Evolutionary conservation across 2,113 vertebrate species (phyloP).

Genomic region (Ranitomeya imitator): DNA sequence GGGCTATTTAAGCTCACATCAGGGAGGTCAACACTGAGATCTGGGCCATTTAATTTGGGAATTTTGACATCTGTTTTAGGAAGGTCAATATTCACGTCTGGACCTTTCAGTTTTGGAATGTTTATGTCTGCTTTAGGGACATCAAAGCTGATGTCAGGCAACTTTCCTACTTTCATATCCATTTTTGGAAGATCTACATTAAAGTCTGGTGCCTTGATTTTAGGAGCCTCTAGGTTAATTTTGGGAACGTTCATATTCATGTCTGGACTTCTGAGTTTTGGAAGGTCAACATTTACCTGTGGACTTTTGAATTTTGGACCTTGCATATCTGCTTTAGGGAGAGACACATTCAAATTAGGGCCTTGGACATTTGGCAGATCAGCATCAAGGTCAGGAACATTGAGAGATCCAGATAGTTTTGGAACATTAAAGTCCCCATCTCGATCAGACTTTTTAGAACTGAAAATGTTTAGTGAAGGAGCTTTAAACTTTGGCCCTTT

Average conservation of each 20-base stretch:
- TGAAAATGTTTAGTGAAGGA: conserved; percentile 34
- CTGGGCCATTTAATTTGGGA: conserved; percentile 26
- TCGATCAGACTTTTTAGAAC: conserved; percentile 26
- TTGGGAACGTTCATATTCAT: conserved; percentile 34
- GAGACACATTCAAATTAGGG: neutral
- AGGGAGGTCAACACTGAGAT: neutral
- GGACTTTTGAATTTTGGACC: conserved; percentile 32
- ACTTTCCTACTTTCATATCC: conserved; percentile 6
- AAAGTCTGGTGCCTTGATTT: conserved; percentile 20
- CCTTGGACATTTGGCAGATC: conserved; percentile 7
- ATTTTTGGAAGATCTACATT: conserved; percentile 49
- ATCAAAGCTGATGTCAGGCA: conserved; percentile 20
- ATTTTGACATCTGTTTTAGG: neutral
- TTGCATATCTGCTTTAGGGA: conserved; percentile 35
- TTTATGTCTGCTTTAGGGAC: conserved; percentile 19
- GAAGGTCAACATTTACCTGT: conserved; percentile 16
- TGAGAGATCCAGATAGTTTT: neutral
- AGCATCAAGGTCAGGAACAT: conserved; percentile 14
- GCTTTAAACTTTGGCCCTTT: conserved; percentile 34
- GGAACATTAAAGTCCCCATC: neutral
- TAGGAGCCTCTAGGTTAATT: neutral
- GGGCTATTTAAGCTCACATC: neutral
- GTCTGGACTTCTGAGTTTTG: conserved; percentile 29
- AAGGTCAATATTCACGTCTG: conserved; percentile 2
- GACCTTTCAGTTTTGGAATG: conserved; percentile 31